phyloP scores from a whole-genome alignment of 2,797 vertebrate species.

The Spinus pinus region DNA sequence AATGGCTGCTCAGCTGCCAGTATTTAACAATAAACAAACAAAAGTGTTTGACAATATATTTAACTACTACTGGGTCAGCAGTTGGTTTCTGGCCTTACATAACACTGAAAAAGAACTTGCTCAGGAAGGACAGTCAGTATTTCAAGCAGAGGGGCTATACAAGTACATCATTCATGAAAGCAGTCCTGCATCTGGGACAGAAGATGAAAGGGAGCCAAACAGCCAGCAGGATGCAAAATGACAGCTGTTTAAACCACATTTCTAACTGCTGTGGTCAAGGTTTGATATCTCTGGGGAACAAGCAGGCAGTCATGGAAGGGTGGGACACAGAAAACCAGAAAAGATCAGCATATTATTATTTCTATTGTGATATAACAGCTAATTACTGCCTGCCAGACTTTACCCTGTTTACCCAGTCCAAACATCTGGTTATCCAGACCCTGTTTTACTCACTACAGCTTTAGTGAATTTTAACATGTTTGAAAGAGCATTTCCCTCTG shows the following conservation, averaged over 20 bases:
- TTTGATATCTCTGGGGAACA: constrained; percentile 26
- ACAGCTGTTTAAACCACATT: constrained; percentile 40
- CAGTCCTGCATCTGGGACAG: background rate
- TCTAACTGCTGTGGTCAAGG: background rate
- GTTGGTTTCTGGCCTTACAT: background rate
- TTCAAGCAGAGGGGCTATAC: background rate
- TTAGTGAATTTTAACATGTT: background rate
- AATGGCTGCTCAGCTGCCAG: constrained; percentile 40
- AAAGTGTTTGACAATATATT: background rate
- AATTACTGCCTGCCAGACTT: background rate
- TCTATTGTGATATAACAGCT: background rate
- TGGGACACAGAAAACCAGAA: background rate
- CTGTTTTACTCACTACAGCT: background rate
- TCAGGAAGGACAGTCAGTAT: background rate
- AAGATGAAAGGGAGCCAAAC: constrained; percentile 19
- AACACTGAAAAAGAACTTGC: background rate
- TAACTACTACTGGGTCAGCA: background rate
- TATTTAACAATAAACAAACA: background rate
- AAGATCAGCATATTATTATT: background rate
- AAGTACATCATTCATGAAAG: background rate
- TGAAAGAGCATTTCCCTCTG: constrained; percentile 19
- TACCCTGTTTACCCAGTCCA: background rate
- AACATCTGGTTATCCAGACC: background rate
- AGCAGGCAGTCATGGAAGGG: background rate
- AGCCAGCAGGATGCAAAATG: constrained; percentile 28